These are phyloP conservation scores for Anas georgica DNA, from an alignment of 2,797 vertebrate genomes.

Conservation along the genomic window DNA sequence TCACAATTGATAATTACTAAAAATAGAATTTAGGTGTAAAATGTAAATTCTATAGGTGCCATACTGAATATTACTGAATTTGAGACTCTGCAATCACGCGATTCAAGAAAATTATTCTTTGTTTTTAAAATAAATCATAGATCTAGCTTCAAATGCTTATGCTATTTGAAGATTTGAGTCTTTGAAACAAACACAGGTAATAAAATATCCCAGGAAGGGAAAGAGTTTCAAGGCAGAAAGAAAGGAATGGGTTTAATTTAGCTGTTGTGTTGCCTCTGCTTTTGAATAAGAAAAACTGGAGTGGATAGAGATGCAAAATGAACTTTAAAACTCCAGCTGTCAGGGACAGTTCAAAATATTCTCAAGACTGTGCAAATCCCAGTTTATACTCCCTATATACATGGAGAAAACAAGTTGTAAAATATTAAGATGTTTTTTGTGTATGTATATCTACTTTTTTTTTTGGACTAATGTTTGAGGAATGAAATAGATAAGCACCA, in stretches of 20 bases:
- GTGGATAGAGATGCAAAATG: neutral
- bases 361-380: neutral
- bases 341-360: neutral
- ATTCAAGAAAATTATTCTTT: neutral
- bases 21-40: neutral
- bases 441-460: accelerated
- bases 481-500: neutral
- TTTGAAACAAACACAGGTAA: neutral
- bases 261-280: neutral
- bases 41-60: neutral
- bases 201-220: neutral
- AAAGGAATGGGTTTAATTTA: neutral
- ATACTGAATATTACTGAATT: neutral
- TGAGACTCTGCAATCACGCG: neutral
- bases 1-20: neutral
- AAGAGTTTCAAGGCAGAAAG: neutral
- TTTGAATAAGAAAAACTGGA: neutral
- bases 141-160: neutral
- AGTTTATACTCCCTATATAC: neutral
- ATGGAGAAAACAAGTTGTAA: neutral
- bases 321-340: neutral
- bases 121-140: neutral
- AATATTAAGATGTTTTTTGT: neutral
- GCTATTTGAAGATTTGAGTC: neutral
- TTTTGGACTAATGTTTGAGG: neutral